Conservation (phyloP, 1,140 invertebrate species). For the Formica selysi region DNA sequence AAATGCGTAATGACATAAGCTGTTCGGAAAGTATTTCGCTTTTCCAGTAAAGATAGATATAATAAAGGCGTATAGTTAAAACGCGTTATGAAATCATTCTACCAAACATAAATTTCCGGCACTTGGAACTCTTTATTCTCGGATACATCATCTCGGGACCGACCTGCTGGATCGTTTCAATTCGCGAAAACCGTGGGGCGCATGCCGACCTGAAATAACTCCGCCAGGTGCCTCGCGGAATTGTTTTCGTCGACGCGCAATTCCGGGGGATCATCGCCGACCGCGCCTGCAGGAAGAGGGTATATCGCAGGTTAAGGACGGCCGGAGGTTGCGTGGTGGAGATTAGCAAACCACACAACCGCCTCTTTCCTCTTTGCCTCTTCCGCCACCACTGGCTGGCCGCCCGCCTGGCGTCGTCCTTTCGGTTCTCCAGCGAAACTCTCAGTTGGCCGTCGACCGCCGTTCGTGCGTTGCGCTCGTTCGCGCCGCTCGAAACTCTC, state of each 20-base stretch:
- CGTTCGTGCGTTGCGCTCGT: slow-evolving; percentile 73
- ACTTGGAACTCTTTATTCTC: neutral
- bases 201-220: slow-evolving; percentile 44
- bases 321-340: slow-evolving; percentile 71
- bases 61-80: neutral
- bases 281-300: neutral
- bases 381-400: slow-evolving; percentile 59
- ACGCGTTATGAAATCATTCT: slow-evolving; percentile 10
- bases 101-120: slow-evolving; percentile 14
- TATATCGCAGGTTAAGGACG: slow-evolving; percentile 43
- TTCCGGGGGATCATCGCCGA: neutral
- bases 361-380: slow-evolving; percentile 63
- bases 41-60: neutral
- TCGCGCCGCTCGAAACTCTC: slow-evolving; percentile 50
- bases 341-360: slow-evolving; percentile 67
- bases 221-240: slow-evolving; percentile 29
- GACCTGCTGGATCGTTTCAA: slow-evolving; percentile 37
- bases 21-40: neutral
- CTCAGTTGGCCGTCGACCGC: slow-evolving; percentile 84
- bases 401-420: slow-evolving; percentile 64
- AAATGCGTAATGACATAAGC: neutral
- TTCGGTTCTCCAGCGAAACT: slow-evolving; percentile 72
- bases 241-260: slow-evolving; percentile 19
- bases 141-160: neutral
- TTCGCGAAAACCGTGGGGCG: slow-evolving; percentile 23